A percentile compares a stretch with the other conserved stretches of the same genome.
Conservation (phyloP, 2,888 invertebrate species). For the Meloe dianella region DNA sequence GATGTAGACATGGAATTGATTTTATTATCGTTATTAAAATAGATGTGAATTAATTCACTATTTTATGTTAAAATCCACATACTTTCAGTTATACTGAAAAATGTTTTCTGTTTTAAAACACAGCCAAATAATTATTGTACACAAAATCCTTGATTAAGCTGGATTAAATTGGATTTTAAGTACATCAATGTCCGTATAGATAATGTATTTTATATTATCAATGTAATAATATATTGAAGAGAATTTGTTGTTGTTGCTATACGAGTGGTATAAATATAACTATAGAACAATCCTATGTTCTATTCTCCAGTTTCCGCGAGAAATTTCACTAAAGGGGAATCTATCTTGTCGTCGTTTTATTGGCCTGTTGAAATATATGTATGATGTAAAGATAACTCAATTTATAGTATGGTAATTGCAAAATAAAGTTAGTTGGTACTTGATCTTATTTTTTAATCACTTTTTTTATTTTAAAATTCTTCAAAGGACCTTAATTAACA, state of each 20-base stretch:
- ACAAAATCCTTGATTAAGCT: not conserved
- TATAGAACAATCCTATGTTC: not conserved
- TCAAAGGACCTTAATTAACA: not conserved
- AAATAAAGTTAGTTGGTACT: not conserved
- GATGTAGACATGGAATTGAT: not conserved
- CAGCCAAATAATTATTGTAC: not conserved
- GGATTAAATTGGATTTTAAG: not conserved
- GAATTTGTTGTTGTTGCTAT: not conserved
- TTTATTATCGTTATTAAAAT: not conserved
- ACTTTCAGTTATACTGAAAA: not conserved
- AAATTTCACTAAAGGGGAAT: not conserved
- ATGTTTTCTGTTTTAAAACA: not conserved
- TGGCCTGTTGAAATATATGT: not conserved
- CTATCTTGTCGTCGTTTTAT: not conserved
- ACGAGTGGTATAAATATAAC: not conserved
- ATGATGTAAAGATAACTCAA: not conserved
- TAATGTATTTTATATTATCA: not conserved
- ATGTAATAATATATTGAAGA: not conserved
- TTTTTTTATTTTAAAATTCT: slow-evolving; percentile 14
- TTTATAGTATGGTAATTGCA: not conserved
- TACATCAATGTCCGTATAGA: not conserved
- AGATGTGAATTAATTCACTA: not conserved
- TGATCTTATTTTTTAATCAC: not conserved
- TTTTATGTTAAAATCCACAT: not conserved
- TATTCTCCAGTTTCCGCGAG: not conserved